Conservation (phyloP, 2,113 vertebrate genomes). For the Gadus chalcogrammus region DNA sequence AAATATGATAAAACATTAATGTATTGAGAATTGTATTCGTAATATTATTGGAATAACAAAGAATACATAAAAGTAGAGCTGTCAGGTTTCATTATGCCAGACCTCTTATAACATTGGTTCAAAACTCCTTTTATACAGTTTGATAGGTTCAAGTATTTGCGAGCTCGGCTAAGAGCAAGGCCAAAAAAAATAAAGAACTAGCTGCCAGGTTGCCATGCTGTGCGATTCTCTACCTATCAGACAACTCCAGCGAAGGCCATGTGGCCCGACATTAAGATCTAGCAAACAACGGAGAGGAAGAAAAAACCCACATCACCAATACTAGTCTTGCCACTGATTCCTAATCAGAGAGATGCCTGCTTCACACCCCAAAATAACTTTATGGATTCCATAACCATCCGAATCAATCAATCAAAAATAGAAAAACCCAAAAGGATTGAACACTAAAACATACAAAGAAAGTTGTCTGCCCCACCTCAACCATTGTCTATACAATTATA, state of each 20-base stretch:
- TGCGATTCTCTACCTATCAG: slow-evolving; percentile 23
- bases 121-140: neutral
- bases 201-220: slow-evolving; percentile 10
- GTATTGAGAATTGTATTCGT: neutral
- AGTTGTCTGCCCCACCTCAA: neutral
- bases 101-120: neutral
- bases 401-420: too few species aligned
- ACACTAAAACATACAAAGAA: too few species aligned
- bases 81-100: neutral
- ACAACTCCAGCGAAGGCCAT: slow-evolving; percentile 3
- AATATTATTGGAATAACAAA: neutral
- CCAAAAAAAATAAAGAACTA: neutral
- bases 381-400: too few species aligned
- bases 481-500: neutral
- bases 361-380: neutral
- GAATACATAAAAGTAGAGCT: neutral
- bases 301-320: neutral
- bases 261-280: neutral
- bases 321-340: neutral
- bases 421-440: too few species aligned
- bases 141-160: neutral
- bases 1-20: neutral
- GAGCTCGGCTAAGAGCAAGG: slow-evolving; percentile 3
- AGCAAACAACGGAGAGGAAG: neutral
- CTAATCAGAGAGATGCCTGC: neutral